A percentile compares a stretch with the other conserved stretches of the same genome.
phyloP scores from a whole-genome alignment of 2,797 vertebrate genomes.

The Enteromius anoplus region DNA sequence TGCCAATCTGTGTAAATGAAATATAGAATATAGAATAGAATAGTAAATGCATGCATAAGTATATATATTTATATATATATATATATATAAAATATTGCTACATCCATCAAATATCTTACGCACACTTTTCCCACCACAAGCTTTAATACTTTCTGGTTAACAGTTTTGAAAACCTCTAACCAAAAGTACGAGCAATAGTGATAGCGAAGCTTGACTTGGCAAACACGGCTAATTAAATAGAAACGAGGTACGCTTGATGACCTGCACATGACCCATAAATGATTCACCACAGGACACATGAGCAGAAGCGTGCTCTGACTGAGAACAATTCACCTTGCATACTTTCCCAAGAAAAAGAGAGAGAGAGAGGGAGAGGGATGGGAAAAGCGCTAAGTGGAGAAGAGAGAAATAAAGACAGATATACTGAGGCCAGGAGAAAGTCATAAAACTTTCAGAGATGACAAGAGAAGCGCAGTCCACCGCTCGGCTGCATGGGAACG shows the following conservation, averaged over 20 bases:
- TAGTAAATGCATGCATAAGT: too few species aligned
- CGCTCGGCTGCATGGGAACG: slow-evolving; percentile 49
- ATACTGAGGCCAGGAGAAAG: slow-evolving; percentile 41
- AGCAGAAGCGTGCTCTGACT: slow-evolving; percentile 12
- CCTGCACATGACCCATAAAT: slow-evolving; percentile 10
- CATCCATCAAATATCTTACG: not conserved
- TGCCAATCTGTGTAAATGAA: too few species aligned
- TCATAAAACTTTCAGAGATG: slow-evolving; percentile 74
- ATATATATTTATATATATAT: too few species aligned
- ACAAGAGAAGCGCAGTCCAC: slow-evolving; percentile 61
- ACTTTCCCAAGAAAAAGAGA: not conserved
- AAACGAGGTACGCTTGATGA: slow-evolving; percentile 23
- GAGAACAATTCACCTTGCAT: not conserved
- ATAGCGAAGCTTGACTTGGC: slow-evolving; percentile 2
- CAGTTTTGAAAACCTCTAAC: too few species aligned
- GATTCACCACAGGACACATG: slow-evolving; percentile 9
- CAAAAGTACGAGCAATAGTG: not conserved
- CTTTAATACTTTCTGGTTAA: not conserved
- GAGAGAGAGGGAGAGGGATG: not conserved
- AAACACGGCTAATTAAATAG: slow-evolving; percentile 23
- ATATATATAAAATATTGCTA: not conserved
- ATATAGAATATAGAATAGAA: too few species aligned
- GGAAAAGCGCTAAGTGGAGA: slow-evolving; percentile 9
- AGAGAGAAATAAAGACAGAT: slow-evolving; percentile 21
- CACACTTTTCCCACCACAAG: not conserved